Evolutionary conservation across 2,113 vertebrate genomes (phyloP).

Genomic region (Anolis sagrei): DNA sequence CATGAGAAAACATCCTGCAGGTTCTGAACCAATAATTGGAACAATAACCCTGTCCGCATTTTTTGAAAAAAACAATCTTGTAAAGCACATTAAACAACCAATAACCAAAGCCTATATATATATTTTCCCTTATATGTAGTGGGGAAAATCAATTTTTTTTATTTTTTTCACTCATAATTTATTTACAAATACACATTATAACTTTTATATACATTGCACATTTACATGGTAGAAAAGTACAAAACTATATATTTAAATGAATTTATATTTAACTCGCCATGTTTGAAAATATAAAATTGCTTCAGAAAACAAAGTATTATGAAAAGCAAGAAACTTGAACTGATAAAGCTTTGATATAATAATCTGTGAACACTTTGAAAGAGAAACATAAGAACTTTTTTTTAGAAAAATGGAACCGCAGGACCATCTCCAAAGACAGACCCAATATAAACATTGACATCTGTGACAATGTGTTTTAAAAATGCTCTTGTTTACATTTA

Average conservation of each 20-base stretch:
- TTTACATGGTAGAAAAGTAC: constrained; percentile 99
- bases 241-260: constrained; percentile 99
- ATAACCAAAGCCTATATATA: constrained; percentile 58
- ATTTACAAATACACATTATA: constrained; percentile 99
- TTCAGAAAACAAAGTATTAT: constrained; percentile 89
- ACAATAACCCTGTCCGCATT: not conserved
- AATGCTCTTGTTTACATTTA: constrained; percentile 59
- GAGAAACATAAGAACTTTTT: constrained; percentile 58
- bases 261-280: constrained; percentile 98
- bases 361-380: constrained; percentile 74
- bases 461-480: constrained; percentile 35
- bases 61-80: not conserved
- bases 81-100: not conserved
- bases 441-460: constrained; percentile 40
- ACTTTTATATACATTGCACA: constrained; percentile 99
- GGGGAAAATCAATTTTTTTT: constrained; percentile 83
- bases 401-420: constrained; percentile 65
- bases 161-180: constrained; percentile 97
- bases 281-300: constrained; percentile 92
- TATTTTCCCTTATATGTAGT: not conserved
- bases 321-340: constrained; percentile 88
- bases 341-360: constrained; percentile 85
- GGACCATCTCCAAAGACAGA: constrained; percentile 74
- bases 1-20: not conserved
- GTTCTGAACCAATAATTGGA: not conserved